phyloP scores from a whole-genome alignment of 92 coral and sea anemone genomes.

The Montipora capitata region DNA sequence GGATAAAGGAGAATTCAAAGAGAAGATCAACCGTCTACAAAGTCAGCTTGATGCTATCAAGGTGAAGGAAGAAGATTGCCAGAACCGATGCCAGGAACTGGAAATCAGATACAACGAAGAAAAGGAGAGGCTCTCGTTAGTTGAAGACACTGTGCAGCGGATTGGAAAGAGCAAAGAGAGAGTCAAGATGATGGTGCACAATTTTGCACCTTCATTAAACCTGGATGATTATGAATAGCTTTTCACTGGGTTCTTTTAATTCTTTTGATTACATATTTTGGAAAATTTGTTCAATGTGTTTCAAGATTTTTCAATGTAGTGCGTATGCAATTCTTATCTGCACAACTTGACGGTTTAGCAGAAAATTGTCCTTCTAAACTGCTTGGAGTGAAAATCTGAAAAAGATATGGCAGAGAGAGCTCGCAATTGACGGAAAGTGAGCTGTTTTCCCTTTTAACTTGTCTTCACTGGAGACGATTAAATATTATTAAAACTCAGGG shows the following conservation, averaged over 20 bases:
- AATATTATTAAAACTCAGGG: too few relatives aligned
- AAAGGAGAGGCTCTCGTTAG: slow-evolving; percentile 83
- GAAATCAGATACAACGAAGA: slow-evolving; percentile 88
- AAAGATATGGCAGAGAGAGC: too few relatives aligned
- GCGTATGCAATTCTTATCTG: too few relatives aligned
- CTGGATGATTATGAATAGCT: slow-evolving; percentile 81
- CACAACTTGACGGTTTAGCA: too few relatives aligned
- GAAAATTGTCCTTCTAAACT: too few relatives aligned
- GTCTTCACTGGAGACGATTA: too few relatives aligned
- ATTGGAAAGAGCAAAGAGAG: slow-evolving; percentile 96
- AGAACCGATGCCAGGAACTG: slow-evolving; percentile 80
- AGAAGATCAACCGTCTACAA: slow-evolving; percentile 90
- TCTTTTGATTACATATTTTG: not conserved
- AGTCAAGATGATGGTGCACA: slow-evolving; percentile 95
- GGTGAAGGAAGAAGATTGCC: slow-evolving; percentile 69
- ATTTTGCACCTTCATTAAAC: slow-evolving; percentile 91
- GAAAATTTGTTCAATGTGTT: not conserved
- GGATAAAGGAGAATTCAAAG: slow-evolving; percentile 79
- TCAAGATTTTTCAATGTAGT: too few relatives aligned
- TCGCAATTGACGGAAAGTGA: too few relatives aligned
- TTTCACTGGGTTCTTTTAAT: not conserved
- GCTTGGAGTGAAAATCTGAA: too few relatives aligned
- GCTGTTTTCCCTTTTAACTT: too few relatives aligned
- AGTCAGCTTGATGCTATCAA: slow-evolving; percentile 76
- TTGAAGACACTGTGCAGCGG: slow-evolving; percentile 94